Evolutionary conservation across 2,113 vertebrate species (phyloP), one percentile per base, ranked within the genome.

Genomic region (Malaclemys terrapin): DNA sequence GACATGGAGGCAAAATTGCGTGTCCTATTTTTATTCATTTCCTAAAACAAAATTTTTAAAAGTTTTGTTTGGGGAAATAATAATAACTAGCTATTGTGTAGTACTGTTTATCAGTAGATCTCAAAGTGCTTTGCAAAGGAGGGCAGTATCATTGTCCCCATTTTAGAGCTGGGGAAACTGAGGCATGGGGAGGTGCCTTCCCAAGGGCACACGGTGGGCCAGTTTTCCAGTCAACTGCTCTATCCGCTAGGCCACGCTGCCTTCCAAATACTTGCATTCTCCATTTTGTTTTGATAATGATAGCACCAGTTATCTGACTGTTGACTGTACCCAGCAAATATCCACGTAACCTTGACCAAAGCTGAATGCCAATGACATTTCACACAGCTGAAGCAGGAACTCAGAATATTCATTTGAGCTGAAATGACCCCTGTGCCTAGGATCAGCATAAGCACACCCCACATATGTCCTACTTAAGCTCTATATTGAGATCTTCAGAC

Each of bases 11-110:
- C 38, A 1, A 1, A 20, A 5, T 0, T 4, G 31, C 1, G 0
- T 0, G 19, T 42, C 4, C 12, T 1, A 0, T 10, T 25, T 56
- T n/a, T 19, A 1, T 8, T 35, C 29, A 0, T 1, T 25, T 8
- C 93, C 82, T 3, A 19, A 45, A 14, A 5, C 0, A 53, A 0
- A 16, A 38, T 1, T 3, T 13, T 4, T 9, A 65, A 54, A 5
- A 0, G 31, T 76, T 79, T 19, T 65, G 0, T 65, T 78, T 0
- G 80, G 79, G 29, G 42, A 57, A 31, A 62, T 62, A 62, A 14
- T 38, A 72, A 72, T 38, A 72, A 2, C 19, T 22, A 38, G 8
- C 9, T 38, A 72, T 38, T 22, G 10, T 20, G 9, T n/a, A 38
- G 35, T 69, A 38, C 8, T 69, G 17, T 38, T 38, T n/a, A 72